Base-by-base conservation (phyloP, 2,113 vertebrate species). In the Calidris pygmaea region DNA sequence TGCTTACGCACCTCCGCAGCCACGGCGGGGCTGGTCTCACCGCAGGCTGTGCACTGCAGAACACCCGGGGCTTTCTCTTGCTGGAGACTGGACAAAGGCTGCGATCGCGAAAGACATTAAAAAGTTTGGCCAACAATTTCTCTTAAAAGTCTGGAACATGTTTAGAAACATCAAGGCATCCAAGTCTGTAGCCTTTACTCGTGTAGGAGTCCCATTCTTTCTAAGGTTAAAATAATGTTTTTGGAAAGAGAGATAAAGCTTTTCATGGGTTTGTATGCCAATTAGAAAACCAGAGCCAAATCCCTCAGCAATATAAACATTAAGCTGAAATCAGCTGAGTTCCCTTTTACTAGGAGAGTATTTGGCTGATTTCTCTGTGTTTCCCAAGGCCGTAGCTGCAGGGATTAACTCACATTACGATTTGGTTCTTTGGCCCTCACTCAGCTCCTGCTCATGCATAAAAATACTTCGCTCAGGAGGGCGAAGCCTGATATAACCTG, bases 31-130 rank as follows among this genome's bases (percentile, higher is more conserved):
- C 55, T 45, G 37, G 23, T 12, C 63, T 83, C 14, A 0, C 32
- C 14, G 3, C 0, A 3, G 32, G 8, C 60, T 2, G 3, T n/a
- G 47, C 29, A 35, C 71, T 23, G 4, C 20, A 10, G n/a, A 32
- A 10, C 13, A 0, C 34, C 26, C 3, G 0, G 30, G 30, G 26
- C 68, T 68, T 19, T 22, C 26, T 56, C 23, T 16, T 37, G 0
- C 65, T 55, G 73, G 17, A 45, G 50, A 7, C 29, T 1, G 12
- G 30, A 15, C 24, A 48, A 58, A 62, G 56, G 41, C 55, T 1
- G 4, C 19, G 35, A 60, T 47, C 4, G 0, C 43, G 50, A 26
- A 41, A 76, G 16, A 10, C 32, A 7, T 23, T 6, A 16, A 35
- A 66, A 55, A 11, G 14, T 45, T 56, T 58, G 60, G 50, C 21